Base-by-base conservation (phyloP, 1,140 invertebrate species). In the Cotesia typhae region DNA sequence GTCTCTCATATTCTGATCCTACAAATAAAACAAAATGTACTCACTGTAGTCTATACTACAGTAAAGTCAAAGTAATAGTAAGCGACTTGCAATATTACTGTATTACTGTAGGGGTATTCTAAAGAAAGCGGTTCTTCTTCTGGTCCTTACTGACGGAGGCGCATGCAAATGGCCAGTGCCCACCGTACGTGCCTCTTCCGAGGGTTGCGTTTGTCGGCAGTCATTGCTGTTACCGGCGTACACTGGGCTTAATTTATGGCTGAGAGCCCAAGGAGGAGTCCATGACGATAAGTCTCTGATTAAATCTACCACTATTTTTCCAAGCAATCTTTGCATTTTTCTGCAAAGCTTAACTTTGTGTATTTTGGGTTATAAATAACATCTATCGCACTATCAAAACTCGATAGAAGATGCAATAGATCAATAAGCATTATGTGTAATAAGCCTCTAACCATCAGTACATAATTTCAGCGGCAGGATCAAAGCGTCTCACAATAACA, bases 191-290 rank as follows among this genome's bases (percentile, higher is more conserved):
- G 73, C 73, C 68, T 53, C 41, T 74, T 74, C 59, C 65, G 53
- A 71, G 73, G 70, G 66, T 74, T 68, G 65, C 70, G 74, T 72
- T 75, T 75, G 74, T 75, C 74, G 74, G 74, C 70, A 55, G 65
- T 69, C 20, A 17, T 20, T 59, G 41, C 72, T 64, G 57, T 47
- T 41, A 4, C 67, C 41, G 65, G 68, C 53, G 60, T 47, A 74
- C 52, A 69, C 69, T 67, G 57, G 70, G 70, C 69, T 72, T 65
- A 72, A 75, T 72, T 75, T 72, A 75, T 75, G 71, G 66, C 71
- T 65, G 51, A 60, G 70, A 59, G 71, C 71, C 37, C 61, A 71
- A 74, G 70, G 70, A 71, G 73, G 73, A 74, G 66, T 51, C 51
- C 51, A 67, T 67, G 47, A 67, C 66, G 66, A 67, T 67, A 67